These are phyloP conservation scores for Antheraea mylitta DNA, from an alignment of 1,140 invertebrate genomes.

Conservation along the genomic window DNA sequence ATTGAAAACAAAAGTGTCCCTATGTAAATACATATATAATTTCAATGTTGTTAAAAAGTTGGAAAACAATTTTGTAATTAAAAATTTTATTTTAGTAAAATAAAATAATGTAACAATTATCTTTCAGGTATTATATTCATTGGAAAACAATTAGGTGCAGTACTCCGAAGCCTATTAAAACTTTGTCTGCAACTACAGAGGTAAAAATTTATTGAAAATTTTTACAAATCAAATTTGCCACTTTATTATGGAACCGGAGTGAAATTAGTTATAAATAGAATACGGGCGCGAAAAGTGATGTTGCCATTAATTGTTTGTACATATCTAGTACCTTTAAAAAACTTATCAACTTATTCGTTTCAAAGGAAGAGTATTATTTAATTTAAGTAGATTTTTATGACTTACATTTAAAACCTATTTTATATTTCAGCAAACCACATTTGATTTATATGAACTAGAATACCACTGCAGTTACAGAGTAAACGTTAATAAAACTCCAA, in stretches of 20 bases:
- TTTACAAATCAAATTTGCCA: neutral
- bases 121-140: constrained; percentile 68
- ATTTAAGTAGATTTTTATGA: too few relatives aligned
- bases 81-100: neutral
- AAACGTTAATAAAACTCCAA: constrained; percentile 52
- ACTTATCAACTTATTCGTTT: too few relatives aligned
- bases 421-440: constrained; percentile 54
- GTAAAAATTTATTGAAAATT: constrained; percentile 30
- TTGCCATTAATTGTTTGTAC: neutral
- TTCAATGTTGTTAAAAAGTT: too few relatives aligned
- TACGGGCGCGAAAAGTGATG: constrained; percentile 13
- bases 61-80: too few relatives aligned
- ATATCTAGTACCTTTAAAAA: neutral
- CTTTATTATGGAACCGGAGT: constrained; percentile 5
- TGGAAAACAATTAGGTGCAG: constrained; percentile 66
- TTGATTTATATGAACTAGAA: constrained; percentile 63
- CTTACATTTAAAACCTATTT: neutral
- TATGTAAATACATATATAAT: too few relatives aligned
- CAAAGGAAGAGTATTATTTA: too few relatives aligned
- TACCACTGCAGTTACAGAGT: constrained; percentile 64
- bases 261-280: constrained; percentile 15
- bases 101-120: neutral
- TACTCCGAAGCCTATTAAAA: constrained; percentile 52
- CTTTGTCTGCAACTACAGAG: constrained; percentile 61
- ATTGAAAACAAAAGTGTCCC: too few relatives aligned